phyloP scores from a whole-genome alignment of 2,888 invertebrate genomes.

The Thymelicus acteon region DNA sequence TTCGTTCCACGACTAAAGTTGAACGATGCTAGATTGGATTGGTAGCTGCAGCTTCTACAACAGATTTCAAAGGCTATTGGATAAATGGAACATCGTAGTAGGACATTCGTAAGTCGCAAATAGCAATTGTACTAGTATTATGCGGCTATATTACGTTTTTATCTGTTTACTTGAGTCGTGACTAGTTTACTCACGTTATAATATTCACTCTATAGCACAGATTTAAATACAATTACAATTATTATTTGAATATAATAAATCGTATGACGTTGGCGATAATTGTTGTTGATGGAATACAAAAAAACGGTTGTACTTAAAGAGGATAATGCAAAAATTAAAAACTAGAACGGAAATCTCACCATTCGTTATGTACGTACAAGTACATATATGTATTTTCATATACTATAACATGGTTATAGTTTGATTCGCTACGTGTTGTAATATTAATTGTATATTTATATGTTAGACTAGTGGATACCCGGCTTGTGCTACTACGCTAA shows the following conservation, averaged over 20 bases:
- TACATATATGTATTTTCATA: too few relatives aligned
- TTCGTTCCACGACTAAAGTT: too few relatives aligned
- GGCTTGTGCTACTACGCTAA: too few relatives aligned
- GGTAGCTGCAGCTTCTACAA: too few relatives aligned
- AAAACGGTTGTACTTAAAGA: background rate
- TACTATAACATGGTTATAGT: too few relatives aligned
- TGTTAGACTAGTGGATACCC: too few relatives aligned
- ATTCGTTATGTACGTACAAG: background rate
- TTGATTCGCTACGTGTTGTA: too few relatives aligned
- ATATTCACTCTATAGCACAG: background rate
- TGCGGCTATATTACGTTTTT: background rate
- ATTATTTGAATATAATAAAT: background rate
- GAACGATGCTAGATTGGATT: too few relatives aligned
- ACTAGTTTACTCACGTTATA: slow-evolving; percentile 7
- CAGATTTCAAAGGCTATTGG: too few relatives aligned
- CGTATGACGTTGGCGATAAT: background rate
- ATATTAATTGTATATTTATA: too few relatives aligned
- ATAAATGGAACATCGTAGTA: slow-evolving; percentile 1
- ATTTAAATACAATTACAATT: background rate
- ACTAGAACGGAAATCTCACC: background rate
- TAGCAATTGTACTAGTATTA: background rate
- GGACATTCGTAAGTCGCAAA: background rate
- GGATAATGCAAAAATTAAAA: background rate
- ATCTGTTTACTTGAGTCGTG: slow-evolving; percentile 5
- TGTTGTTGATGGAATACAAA: background rate